Conservation (phyloP, 2,113 vertebrate genomes). For the Podiceps cristatus region DNA sequence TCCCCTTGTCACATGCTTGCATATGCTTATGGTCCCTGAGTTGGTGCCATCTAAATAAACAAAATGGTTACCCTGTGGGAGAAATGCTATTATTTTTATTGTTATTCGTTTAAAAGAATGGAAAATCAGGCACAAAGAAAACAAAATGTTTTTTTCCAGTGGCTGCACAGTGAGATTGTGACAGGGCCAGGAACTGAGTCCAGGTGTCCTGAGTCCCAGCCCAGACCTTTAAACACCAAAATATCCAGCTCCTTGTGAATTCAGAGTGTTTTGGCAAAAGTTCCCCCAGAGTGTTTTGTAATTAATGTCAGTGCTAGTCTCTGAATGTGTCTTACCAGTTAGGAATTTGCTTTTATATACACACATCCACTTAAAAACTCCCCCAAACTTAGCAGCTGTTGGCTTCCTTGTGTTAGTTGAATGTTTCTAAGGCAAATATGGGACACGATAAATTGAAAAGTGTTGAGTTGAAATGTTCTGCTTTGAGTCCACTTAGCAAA, state of each 20-base stretch:
- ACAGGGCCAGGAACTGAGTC: constrained; percentile 33
- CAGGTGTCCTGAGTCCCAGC: constrained; percentile 51
- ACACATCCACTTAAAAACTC: not conserved
- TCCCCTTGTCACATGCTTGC: not conserved
- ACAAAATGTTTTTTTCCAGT: not conserved
- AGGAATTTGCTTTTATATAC: constrained; percentile 62
- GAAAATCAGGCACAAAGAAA: constrained; percentile 39
- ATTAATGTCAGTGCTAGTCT: constrained; percentile 34
- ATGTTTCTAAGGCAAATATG: constrained; percentile 1
- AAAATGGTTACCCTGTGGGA: not conserved
- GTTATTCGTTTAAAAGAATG: not conserved
- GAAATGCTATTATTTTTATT: constrained; percentile 3
- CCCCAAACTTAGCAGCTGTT: constrained; percentile 29
- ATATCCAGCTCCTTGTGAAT: not conserved
- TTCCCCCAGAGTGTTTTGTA: constrained; percentile 17
- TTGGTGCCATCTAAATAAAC: constrained; percentile 13
- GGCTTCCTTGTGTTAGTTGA: not conserved
- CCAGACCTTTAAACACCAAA: constrained; percentile 44
- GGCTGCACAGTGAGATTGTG: not conserved
- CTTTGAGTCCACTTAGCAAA: constrained; percentile 6
- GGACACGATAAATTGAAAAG: constrained; percentile 18
- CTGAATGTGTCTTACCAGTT: constrained; percentile 11
- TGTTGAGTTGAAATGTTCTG: not conserved
- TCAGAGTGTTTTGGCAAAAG: constrained; percentile 8
- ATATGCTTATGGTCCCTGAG: not conserved